A percentile compares a stretch with the other conserved stretches of the same genome.
These are phyloP conservation scores for Drosophila lutescens DNA, from an alignment of 2,888 invertebrate genomes.

Conservation along the genomic window DNA sequence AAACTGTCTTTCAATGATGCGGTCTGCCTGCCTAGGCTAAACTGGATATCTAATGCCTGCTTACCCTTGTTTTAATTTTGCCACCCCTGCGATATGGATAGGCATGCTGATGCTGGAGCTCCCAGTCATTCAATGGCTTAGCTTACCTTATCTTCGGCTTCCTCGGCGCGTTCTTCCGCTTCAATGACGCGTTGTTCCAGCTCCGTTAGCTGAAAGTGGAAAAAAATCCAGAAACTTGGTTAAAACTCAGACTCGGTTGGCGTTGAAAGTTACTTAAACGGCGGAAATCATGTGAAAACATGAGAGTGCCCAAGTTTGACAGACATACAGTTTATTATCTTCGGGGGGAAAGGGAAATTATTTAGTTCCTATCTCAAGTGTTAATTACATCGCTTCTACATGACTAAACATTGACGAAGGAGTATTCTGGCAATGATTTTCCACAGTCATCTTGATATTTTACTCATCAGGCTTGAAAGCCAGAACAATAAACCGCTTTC, in stretches of 20 bases:
- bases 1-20: slow-evolving; percentile 64
- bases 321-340: too few relatives aligned
- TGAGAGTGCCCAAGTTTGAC: background rate
- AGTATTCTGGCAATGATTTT: background rate
- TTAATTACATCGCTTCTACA: slow-evolving; percentile 6
- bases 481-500: too few relatives aligned
- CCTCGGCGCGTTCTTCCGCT: slow-evolving; percentile 96
- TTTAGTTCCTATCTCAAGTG: background rate
- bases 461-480: too few relatives aligned
- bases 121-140: slow-evolving; percentile 77
- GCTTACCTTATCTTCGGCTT: slow-evolving; percentile 96
- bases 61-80: slow-evolving; percentile 55
- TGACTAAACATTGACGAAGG: background rate
- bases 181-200: slow-evolving; percentile 96
- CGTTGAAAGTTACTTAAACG: slow-evolving; percentile 37
- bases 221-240: slow-evolving; percentile 23
- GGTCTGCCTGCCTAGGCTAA: slow-evolving; percentile 29
- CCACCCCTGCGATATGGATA: slow-evolving; percentile 4
- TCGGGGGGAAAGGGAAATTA: too few relatives aligned
- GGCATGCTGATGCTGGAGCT: slow-evolving; percentile 6
- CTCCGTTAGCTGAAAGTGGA: slow-evolving; percentile 92
- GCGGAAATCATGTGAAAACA: slow-evolving; percentile 33
- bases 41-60: slow-evolving; percentile 8
- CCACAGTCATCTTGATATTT: background rate
- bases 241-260: slow-evolving; percentile 11